These are phyloP conservation scores for Osmoderma eremita DNA, from an alignment of 2,888 invertebrate genomes.

Conservation along the genomic window DNA sequence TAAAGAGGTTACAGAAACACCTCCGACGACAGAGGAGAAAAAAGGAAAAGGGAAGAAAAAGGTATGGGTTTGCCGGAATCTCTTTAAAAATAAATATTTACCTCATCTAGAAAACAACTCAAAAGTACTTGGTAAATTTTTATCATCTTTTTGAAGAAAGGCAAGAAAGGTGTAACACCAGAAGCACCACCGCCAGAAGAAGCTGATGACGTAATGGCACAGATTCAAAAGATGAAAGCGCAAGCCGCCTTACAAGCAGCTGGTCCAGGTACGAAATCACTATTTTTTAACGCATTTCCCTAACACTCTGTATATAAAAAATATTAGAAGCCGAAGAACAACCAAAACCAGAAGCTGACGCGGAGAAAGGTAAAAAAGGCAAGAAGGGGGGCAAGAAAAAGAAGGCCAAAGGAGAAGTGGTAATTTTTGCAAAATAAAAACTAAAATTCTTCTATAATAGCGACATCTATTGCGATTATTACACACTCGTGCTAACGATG, in stretches of 20 bases:
- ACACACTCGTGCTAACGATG: too few species aligned
- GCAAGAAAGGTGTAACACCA: conserved; percentile 39
- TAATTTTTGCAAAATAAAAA: neutral
- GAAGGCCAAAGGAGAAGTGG: conserved; percentile 1
- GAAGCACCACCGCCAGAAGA: conserved; percentile 51
- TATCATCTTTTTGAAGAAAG: conserved; percentile 12
- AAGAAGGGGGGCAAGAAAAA: conserved; percentile 32
- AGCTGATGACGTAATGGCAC: conserved; percentile 41
- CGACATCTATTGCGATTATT: too few species aligned
- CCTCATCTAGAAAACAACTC: too few species aligned
- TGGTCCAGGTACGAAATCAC: conserved; percentile 16
- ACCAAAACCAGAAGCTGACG: neutral
- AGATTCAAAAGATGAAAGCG: conserved; percentile 43
- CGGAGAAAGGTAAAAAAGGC: neutral
- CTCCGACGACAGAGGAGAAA: neutral
- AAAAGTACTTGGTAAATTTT: too few species aligned
- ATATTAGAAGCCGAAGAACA: conserved; percentile 3
- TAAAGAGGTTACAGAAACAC: conserved; percentile 12
- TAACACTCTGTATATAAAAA: neutral
- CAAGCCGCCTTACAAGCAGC: conserved; percentile 33
- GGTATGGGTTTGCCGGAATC: too few species aligned
- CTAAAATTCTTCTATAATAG: neutral
- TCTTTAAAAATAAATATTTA: too few species aligned
- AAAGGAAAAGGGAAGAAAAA: conserved; percentile 44
- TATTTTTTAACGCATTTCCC: too few species aligned